These are phyloP conservation scores for Hyperoodon ampullatus DNA, from an alignment of 2,113 vertebrate species.

Conservation along the genomic window DNA sequence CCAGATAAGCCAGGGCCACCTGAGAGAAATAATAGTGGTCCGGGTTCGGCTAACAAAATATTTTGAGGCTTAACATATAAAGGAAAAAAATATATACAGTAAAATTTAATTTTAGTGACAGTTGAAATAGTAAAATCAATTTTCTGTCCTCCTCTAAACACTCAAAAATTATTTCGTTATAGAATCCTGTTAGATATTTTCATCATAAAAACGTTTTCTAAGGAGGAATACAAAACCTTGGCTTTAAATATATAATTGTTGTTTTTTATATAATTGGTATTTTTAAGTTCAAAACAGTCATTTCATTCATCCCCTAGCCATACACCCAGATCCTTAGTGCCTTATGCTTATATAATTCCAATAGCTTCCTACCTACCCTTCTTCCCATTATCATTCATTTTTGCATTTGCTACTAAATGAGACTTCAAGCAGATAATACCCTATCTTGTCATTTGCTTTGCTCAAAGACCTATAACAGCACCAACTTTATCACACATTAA, in stretches of 20 bases:
- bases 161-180: neutral
- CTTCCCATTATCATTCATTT: neutral
- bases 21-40: neutral
- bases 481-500: neutral
- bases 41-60: neutral
- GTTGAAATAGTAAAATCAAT: neutral
- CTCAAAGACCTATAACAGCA: neutral
- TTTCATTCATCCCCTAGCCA: neutral
- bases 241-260: neutral
- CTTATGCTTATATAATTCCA: neutral
- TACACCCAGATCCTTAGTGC: neutral
- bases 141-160: neutral
- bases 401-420: neutral
- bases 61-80: neutral
- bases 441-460: neutral
- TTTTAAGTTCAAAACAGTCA: neutral
- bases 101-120: neutral
- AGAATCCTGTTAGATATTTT: neutral
- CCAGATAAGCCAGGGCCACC: neutral
- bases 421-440: neutral
- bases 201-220: neutral
- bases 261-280: neutral
- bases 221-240: neutral
- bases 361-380: rapidly evolving
- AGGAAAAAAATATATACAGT: neutral